Base-by-base conservation (phyloP, 1,140 invertebrate genomes). In the Pogonomyrmex barbatus region DNA sequence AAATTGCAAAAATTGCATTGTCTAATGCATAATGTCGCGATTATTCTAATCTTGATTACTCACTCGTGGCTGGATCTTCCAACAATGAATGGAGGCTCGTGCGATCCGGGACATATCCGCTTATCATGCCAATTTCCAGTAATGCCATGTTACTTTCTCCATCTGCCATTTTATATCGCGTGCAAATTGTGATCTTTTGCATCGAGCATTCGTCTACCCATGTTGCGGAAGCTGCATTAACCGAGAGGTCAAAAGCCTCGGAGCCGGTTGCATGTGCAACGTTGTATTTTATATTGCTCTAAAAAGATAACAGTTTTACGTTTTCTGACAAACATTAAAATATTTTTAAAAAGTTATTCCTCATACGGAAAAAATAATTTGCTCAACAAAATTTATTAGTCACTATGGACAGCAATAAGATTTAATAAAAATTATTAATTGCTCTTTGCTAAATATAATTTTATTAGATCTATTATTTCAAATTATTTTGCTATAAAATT, bases 121-220 rank as follows among this genome's bases (percentile, higher is more conserved):
- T 96, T 12, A 97, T 96, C 94, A 97, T 96, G 30, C 95, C 93
- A 0, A 97, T 93, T 87, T 97, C 96, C 24, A 97, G 87, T 2
- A 97, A 92, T 79, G 96, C 96, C 97, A 97, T 97, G 91, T 96
- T 96, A 2, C 95, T 95, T 81, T 94, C 94, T 76, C 94, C 93
- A 75, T 95, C 94, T 5, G 93, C 91, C 70, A 94, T 89, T 85
- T 95, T 95, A 68, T 95, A 96, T 42, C 93, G 87, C 0, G 92
- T 89, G 70, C 95, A 95, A 17, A 95, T 82, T 9, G 92, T 94
- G 17, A 95, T 73, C 10, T 93, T 89, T 39, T 95, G 95, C 75
- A 92, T 90, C 1, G 94, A 91, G 56, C 95, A 95, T 58, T 94
- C 91, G 47, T 95, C 93, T 76, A 91, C 91, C 76, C 88, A 93